Conservation (phyloP, 2,888 invertebrate species). For the Microdon myrmicae region DNA sequence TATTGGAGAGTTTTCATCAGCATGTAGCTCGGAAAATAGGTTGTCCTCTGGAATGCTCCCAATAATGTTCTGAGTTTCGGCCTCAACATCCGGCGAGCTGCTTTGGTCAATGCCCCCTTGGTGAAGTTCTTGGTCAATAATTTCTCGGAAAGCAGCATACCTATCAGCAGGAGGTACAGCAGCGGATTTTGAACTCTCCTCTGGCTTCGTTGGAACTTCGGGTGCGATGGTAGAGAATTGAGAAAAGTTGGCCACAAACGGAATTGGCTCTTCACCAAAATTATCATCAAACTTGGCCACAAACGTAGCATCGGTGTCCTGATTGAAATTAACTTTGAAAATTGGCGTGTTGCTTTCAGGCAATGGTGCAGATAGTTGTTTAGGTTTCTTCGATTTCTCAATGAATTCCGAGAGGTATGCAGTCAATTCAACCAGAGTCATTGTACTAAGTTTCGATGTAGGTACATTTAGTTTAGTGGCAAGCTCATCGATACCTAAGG, state of each 20-base stretch:
- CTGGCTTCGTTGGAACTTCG: conserved; percentile 41
- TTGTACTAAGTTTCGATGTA: conserved; percentile 79
- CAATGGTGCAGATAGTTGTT: conserved; percentile 20
- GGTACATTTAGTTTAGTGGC: conserved; percentile 81
- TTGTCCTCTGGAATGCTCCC: conserved; percentile 30
- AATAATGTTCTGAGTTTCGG: conserved; percentile 23
- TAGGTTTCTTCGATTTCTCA: conserved; percentile 66
- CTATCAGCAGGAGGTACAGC: conserved; percentile 76
- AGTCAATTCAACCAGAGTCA: conserved; percentile 88
- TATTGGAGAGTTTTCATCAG: conserved; percentile 51
- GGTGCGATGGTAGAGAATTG: conserved; percentile 67
- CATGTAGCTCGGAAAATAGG: conserved; percentile 33
- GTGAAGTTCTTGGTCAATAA: conserved; percentile 80
- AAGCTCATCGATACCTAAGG: conserved; percentile 83
- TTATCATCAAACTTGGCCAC: conserved; percentile 75
- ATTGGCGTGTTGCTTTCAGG: conserved; percentile 55
- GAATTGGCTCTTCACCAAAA: conserved; percentile 67
- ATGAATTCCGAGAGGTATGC: conserved; percentile 77
- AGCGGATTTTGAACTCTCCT: conserved; percentile 24
- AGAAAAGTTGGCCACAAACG: conserved; percentile 77
- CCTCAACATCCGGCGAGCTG: conserved; percentile 42
- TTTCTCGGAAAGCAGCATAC: conserved; percentile 89
- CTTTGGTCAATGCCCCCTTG: conserved; percentile 60
- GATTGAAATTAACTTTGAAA: conserved; percentile 66
- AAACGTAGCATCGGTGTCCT: conserved; percentile 64